phyloP scores from a whole-genome alignment of 2,888 invertebrate genomes.

The Campaea margaritaria region DNA sequence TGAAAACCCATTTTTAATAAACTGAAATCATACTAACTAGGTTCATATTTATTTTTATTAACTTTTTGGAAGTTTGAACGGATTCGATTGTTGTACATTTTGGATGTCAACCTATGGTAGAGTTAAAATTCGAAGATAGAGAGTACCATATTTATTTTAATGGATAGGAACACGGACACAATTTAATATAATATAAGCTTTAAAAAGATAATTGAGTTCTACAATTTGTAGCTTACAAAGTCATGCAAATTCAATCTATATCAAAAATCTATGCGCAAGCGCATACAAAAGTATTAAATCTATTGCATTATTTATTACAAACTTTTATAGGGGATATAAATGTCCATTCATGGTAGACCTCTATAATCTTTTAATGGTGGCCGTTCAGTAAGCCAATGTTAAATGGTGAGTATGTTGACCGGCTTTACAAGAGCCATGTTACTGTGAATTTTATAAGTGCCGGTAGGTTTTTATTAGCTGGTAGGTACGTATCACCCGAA shows the following conservation, averaged over 20 bases:
- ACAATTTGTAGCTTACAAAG: too few relatives aligned
- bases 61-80: too few relatives aligned
- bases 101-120: too few relatives aligned
- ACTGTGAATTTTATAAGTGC: neutral
- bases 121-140: too few relatives aligned
- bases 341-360: conserved; percentile 3
- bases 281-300: conserved; percentile 57
- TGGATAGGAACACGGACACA: too few relatives aligned
- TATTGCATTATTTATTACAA: conserved; percentile 51
- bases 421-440: neutral
- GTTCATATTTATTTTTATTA: too few relatives aligned
- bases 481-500: conserved; percentile 7
- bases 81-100: too few relatives aligned
- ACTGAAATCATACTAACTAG: too few relatives aligned
- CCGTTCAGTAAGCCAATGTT: neutral
- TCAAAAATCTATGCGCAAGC: conserved; percentile 53
- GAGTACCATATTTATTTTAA: too few relatives aligned
- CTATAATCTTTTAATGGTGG: neutral
- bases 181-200: too few relatives aligned
- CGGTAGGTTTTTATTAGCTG: neutral
- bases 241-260: conserved; percentile 23
- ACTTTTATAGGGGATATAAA: conserved; percentile 5
- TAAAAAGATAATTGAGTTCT: too few relatives aligned
- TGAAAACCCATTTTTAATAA: too few relatives aligned
- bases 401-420: neutral